phyloP scores from a whole-genome alignment of 2,888 invertebrate genomes.

The Timema podura region DNA sequence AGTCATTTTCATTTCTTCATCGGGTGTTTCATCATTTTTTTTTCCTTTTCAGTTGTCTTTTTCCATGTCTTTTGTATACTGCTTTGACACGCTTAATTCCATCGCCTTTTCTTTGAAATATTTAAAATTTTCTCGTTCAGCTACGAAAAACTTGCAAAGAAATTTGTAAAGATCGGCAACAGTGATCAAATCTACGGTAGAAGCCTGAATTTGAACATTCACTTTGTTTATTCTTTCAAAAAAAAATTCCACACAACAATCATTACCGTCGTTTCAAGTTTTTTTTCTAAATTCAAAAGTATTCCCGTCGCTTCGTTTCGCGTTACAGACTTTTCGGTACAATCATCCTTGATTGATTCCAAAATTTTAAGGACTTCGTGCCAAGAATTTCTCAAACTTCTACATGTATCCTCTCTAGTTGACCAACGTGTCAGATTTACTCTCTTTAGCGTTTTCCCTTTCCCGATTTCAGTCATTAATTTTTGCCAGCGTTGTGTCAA shows the following conservation, averaged over 20 bases:
- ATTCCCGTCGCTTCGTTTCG: no score
- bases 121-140: not conserved
- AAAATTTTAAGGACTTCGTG: not conserved
- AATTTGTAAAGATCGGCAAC: no score
- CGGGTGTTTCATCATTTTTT: not conserved
- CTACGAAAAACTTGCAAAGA: not conserved
- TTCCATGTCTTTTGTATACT: not conserved
- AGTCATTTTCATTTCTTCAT: not conserved
- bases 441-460: no score
- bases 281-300: no score
- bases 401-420: not conserved
- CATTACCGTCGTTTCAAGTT: no score
- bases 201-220: no score
- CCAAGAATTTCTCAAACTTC: constrained; percentile 3
- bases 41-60: not conserved
- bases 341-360: no score
- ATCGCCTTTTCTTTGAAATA: not conserved
- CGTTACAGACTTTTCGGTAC: no score
- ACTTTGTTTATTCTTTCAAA: no score
- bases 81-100: not conserved
- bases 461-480: not conserved
- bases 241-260: no score
- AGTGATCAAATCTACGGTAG: no score
- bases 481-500: not conserved
- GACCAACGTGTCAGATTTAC: not conserved